These are phyloP conservation scores for Lycia hirtaria DNA, from an alignment of 2,888 invertebrate genomes.

Conservation along the genomic window DNA sequence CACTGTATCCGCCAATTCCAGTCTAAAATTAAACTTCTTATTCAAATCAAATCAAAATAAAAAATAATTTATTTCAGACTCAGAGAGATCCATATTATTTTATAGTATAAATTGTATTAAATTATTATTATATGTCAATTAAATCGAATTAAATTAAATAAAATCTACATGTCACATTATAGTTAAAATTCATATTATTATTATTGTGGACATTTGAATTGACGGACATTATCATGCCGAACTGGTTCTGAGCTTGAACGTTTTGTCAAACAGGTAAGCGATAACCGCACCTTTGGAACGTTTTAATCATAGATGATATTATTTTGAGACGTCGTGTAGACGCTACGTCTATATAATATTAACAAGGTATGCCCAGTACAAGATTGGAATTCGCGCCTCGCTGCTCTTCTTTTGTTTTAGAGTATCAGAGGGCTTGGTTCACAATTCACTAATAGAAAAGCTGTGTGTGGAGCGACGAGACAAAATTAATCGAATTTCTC, in stretches of 20 bases:
- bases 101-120: too few species aligned
- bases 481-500: too few species aligned
- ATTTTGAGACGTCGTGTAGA: slow-evolving; percentile 4
- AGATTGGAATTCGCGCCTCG: background rate
- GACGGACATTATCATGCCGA: slow-evolving; percentile 20
- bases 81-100: too few species aligned
- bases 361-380: slow-evolving; percentile 1
- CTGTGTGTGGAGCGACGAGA: too few species aligned
- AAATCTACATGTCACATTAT: too few species aligned
- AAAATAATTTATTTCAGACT: too few species aligned
- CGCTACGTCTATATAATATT: slow-evolving; percentile 4
- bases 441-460: too few species aligned
- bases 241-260: slow-evolving; percentile 17
- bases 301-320: slow-evolving; percentile 19
- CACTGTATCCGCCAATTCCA: slow-evolving; percentile 2
- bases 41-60: too few species aligned
- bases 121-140: too few species aligned
- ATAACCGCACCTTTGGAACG: background rate
- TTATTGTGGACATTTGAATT: slow-evolving; percentile 16
- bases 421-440: background rate
- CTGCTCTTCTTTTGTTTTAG: too few species aligned
- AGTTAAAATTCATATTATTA: too few species aligned
- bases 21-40: slow-evolving; percentile 5
- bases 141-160: too few species aligned
- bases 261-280: slow-evolving; percentile 21